phyloP scores from a whole-genome alignment of 2,113 vertebrate species.

The Pogona vitticeps region DNA sequence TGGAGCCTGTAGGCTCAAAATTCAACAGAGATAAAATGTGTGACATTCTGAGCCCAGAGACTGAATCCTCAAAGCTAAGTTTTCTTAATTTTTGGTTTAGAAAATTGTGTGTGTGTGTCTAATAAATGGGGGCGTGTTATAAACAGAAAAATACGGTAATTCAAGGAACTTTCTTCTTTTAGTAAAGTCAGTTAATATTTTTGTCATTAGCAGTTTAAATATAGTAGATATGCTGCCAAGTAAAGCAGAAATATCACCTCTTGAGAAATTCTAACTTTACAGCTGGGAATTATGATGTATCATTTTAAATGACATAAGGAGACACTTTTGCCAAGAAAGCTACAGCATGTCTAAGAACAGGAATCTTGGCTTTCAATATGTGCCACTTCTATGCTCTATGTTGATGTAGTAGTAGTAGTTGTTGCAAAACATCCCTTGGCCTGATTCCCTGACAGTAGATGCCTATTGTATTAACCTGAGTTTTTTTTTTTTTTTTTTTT shows the following conservation, averaged over 20 bases:
- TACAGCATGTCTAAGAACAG: conserved; percentile 18
- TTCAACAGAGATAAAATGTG: too few species aligned
- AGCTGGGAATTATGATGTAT: conserved; percentile 17
- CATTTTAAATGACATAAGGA: conserved; percentile 27
- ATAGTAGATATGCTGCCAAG: conserved; percentile 24
- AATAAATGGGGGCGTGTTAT: too few species aligned
- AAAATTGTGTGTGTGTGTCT: too few species aligned
- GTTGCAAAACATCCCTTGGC: neutral
- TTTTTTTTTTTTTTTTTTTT: too few species aligned
- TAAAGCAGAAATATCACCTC: conserved; percentile 31
- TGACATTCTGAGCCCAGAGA: too few species aligned
- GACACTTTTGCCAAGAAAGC: conserved; percentile 4
- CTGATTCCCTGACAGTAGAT: neutral
- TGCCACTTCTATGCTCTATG: neutral
- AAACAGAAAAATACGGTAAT: too few species aligned
- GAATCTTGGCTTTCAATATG: conserved; percentile 1
- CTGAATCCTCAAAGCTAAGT: too few species aligned
- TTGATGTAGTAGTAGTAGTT: neutral
- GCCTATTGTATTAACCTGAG: neutral
- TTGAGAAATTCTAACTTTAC: conserved; percentile 21
- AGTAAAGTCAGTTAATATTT: conserved; percentile 24
- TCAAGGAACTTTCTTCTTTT: conserved; percentile 24
- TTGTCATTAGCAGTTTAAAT: conserved; percentile 36
- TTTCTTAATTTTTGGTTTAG: too few species aligned
- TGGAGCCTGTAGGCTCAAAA: too few species aligned